These are phyloP conservation scores for Tortricodes alternella DNA, from an alignment of 2,888 invertebrate genomes.

Conservation along the genomic window DNA sequence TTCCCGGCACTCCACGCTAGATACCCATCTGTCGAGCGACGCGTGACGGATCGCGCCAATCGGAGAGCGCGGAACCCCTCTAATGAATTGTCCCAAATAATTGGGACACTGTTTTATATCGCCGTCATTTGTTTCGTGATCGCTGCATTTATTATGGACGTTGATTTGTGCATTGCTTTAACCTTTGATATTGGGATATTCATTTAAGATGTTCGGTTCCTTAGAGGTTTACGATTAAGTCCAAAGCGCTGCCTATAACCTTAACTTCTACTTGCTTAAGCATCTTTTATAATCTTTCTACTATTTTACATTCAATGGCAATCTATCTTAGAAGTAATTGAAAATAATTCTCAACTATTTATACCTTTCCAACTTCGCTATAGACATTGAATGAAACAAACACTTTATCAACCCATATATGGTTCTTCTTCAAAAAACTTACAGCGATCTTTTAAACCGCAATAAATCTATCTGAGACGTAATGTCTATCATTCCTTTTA, in stretches of 20 bases:
- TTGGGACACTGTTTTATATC: conserved; percentile 81
- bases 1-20: conserved; percentile 77
- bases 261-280: too few relatives aligned
- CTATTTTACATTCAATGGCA: neutral
- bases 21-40: conserved; percentile 72
- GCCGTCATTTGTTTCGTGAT: conserved; percentile 76
- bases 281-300: neutral
- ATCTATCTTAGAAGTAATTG: neutral
- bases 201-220: conserved; percentile 39
- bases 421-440: conserved; percentile 5
- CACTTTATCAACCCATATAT: conserved; percentile 14
- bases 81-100: conserved; percentile 83
- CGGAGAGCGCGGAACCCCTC: conserved; percentile 69
- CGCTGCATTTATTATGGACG: conserved; percentile 73
- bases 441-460: conserved; percentile 16
- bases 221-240: conserved; percentile 1
- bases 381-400: conserved; percentile 15
- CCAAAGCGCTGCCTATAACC: too few relatives aligned
- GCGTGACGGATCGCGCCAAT: conserved; percentile 76
- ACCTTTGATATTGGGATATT: conserved; percentile 61
- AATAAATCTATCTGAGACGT: conserved; percentile 39
- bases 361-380: neutral
- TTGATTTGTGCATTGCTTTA: conserved; percentile 78
- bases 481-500: conserved; percentile 39
- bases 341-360: neutral